Conservation (phyloP, 2,888 invertebrate species). For the Euclidia mi region DNA sequence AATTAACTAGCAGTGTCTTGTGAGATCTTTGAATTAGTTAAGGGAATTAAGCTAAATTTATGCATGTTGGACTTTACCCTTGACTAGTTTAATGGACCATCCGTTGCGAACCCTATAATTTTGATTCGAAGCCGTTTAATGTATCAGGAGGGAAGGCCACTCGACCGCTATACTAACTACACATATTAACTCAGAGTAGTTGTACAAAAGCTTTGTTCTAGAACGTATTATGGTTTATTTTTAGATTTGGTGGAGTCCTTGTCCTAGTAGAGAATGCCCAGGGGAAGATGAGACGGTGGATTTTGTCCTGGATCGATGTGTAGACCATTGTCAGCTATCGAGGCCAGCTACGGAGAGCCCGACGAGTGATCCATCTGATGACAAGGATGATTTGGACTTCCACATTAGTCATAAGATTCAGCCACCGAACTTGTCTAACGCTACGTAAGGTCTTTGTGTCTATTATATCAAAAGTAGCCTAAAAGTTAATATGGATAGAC, state of each 20-base stretch:
- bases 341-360: constrained; percentile 79
- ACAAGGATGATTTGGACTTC: constrained; percentile 87
- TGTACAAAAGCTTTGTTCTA: not conserved
- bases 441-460: constrained; percentile 65
- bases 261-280: constrained; percentile 94
- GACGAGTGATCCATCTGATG: constrained; percentile 79
- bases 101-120: constrained; percentile 43
- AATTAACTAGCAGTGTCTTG: constrained; percentile 84
- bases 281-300: constrained; percentile 93
- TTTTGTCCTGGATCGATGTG: constrained; percentile 93
- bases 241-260: constrained; percentile 96
- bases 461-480: not conserved
- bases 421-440: constrained; percentile 78
- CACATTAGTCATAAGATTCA: constrained; percentile 87
- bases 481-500: not conserved
- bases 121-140: constrained; percentile 11
- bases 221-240: constrained; percentile 21
- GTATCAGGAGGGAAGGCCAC: not conserved
- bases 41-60: constrained; percentile 84
- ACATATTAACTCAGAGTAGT: not conserved
- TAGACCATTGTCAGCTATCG: constrained; percentile 92
- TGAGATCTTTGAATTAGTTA: constrained; percentile 82
- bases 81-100: constrained; percentile 50
- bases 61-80: constrained; percentile 66
- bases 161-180: not conserved